Percentiles rank a stretch among this genome's conserved stretches.
Evolutionary conservation across 2,888 invertebrate genomes (phyloP).

Genomic region (Plebejus anna): DNA sequence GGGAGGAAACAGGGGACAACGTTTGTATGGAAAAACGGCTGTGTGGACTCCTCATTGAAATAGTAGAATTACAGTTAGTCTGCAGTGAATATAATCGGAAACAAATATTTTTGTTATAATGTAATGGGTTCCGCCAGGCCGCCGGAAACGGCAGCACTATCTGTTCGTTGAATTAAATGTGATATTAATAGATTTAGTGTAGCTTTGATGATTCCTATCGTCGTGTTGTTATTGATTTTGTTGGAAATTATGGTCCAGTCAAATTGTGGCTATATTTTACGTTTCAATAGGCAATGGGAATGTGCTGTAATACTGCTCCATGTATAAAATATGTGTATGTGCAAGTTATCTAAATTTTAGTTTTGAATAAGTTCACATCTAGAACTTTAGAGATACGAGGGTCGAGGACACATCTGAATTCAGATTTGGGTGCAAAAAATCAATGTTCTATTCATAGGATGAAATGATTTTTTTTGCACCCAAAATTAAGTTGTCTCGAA

Average conservation of each 20-base stretch:
- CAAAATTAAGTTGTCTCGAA: no score
- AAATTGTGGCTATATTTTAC: no score
- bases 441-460: no score
- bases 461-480: no score
- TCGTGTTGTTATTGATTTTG: neutral
- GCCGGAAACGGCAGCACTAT: conserved; percentile 14
- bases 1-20: no score
- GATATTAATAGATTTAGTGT: conserved; percentile 7
- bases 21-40: no score
- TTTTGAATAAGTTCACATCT: no score
- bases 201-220: conserved; percentile 3
- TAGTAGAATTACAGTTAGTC: neutral
- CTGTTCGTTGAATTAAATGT: conserved; percentile 8
- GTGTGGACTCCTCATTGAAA: neutral
- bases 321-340: neutral
- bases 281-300: neutral
- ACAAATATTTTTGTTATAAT: conserved; percentile 3
- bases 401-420: neutral
- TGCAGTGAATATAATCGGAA: conserved; percentile 7
- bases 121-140: conserved; percentile 18
- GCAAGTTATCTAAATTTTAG: neutral
- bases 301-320: neutral
- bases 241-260: neutral
- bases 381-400: neutral
- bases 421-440: no score